Conservation (phyloP, 1,140 invertebrate species). For the Drosophila willistoni region DNA sequence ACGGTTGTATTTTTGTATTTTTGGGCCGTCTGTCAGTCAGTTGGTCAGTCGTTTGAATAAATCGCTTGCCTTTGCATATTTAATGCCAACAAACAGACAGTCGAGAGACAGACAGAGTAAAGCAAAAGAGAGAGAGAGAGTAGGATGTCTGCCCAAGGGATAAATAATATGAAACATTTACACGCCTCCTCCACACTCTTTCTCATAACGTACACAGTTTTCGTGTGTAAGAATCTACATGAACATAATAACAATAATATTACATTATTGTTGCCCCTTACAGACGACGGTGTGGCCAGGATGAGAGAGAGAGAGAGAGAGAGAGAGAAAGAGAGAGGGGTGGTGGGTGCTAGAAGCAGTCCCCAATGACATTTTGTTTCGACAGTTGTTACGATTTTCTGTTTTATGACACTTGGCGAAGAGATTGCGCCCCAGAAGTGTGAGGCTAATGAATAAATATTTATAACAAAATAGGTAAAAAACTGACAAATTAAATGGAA, state of each 20-base stretch:
- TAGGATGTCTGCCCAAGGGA: slow-evolving; percentile 41
- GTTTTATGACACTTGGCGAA: slow-evolving; percentile 26
- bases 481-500: slow-evolving; percentile 2
- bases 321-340: background rate
- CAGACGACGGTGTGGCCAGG: background rate
- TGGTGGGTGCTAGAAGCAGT: background rate
- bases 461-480: background rate
- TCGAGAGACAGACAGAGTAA: background rate
- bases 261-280: slow-evolving; percentile 47
- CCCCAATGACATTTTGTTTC: slow-evolving; percentile 44
- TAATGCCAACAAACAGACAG: slow-evolving; percentile 58
- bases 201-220: background rate
- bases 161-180: slow-evolving; percentile 75
- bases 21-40: slow-evolving; percentile 52
- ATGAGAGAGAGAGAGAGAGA: background rate
- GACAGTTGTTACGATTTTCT: slow-evolving; percentile 51
- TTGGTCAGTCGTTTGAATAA: slow-evolving; percentile 56
- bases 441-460: background rate
- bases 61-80: slow-evolving; percentile 72
- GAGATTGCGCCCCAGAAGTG: slow-evolving; percentile 13
- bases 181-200: slow-evolving; percentile 9
- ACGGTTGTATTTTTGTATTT: slow-evolving; percentile 33
- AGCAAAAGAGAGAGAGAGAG: background rate
- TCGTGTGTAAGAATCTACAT: slow-evolving; percentile 25
- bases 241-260: slow-evolving; percentile 54